These are phyloP conservation scores for Glaucopsyche alexis DNA, from an alignment of 2,888 invertebrate genomes.

Conservation along the genomic window DNA sequence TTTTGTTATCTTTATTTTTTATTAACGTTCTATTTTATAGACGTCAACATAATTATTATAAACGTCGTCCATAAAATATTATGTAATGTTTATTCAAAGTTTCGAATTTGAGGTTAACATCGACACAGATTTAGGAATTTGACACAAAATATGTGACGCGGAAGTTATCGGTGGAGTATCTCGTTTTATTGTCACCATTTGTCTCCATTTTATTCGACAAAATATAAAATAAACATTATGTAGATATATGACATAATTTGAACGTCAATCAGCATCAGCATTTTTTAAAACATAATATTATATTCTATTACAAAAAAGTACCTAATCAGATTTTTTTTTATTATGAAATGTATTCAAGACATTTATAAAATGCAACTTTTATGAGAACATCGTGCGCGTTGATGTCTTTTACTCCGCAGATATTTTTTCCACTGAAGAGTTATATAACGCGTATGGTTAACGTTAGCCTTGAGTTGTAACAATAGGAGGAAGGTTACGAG, in stretches of 20 bases:
- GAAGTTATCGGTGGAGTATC: not conserved
- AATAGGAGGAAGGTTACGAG: not conserved
- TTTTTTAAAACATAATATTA: not conserved
- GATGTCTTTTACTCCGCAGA: not conserved
- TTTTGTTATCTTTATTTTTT: not conserved
- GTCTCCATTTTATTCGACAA: not conserved
- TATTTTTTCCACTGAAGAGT: not conserved
- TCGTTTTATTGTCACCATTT: not conserved
- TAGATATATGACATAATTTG: not conserved
- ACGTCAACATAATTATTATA: not conserved
- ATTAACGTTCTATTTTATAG: not conserved
- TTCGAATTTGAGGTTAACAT: constrained; percentile 3
- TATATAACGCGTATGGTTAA: not conserved
- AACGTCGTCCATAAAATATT: not conserved
- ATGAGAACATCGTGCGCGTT: constrained; percentile 5
- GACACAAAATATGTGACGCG: not conserved
- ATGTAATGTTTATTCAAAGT: not conserved
- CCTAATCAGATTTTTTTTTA: not conserved
- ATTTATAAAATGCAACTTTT: not conserved
- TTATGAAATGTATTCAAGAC: not conserved
- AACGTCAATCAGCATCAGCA: too few relatives aligned
- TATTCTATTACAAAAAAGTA: not conserved
- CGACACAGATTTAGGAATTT: not conserved
- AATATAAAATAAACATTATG: not conserved
- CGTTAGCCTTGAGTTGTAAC: not conserved